These are phyloP conservation scores for Latrodectus hesperus DNA, from an alignment of 2,888 invertebrate genomes.

Conservation along the genomic window DNA sequence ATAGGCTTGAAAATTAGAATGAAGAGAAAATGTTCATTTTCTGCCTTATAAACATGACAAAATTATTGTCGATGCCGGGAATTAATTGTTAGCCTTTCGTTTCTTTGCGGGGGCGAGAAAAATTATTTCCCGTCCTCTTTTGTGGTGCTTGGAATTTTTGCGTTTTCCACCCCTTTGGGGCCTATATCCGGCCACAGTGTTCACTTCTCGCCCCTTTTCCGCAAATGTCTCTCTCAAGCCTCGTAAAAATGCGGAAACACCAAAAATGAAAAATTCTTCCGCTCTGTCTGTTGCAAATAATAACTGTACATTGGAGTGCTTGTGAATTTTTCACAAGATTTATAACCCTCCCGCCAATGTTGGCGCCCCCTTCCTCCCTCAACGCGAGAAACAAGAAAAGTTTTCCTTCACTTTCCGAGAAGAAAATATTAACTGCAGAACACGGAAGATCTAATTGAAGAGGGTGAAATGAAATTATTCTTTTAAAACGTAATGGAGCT, in stretches of 20 bases:
- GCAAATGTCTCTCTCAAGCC: conserved; percentile 63
- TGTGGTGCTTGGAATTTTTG: conserved; percentile 40
- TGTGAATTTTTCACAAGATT: conserved; percentile 69
- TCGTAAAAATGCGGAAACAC: conserved; percentile 43
- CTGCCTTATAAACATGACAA: too few species aligned
- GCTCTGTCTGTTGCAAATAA: conserved; percentile 36
- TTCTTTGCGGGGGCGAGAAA: background rate
- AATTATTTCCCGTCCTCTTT: conserved; percentile 4
- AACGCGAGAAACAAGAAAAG: background rate
- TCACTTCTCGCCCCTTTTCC: conserved; percentile 33
- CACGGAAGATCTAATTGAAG: conserved; percentile 23
- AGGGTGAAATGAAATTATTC: conserved; percentile 65
- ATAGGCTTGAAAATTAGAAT: too few species aligned
- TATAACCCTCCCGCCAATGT: conserved; percentile 36
- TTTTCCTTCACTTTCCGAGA: background rate
- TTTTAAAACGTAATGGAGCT: conserved; percentile 65
- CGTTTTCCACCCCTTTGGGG: conserved; percentile 25
- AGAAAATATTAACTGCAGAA: background rate
- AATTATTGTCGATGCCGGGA: background rate
- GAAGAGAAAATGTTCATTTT: too few species aligned
- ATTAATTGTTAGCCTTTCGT: background rate
- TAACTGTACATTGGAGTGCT: conserved; percentile 61
- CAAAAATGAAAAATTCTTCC: conserved; percentile 57
- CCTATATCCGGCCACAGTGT: conserved; percentile 9
- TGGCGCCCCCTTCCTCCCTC: background rate